phyloP scores from a whole-genome alignment of 2,888 invertebrate species.

The Vanessa cardui region DNA sequence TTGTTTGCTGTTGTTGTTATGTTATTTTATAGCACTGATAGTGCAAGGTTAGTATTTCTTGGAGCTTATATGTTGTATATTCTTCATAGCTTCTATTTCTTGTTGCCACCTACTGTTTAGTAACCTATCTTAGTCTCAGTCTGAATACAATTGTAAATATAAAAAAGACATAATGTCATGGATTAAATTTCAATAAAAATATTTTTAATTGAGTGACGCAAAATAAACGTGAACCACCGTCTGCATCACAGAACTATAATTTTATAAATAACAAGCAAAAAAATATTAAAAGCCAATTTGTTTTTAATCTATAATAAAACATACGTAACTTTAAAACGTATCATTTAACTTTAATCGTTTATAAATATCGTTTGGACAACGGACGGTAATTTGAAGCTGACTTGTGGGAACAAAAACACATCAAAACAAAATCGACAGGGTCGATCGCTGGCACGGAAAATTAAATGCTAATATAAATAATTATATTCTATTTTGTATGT shows the following conservation, averaged over 20 bases:
- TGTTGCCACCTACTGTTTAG: too few species aligned
- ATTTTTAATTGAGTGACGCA: background rate
- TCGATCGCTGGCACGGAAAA: constrained; percentile 72
- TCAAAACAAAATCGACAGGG: constrained; percentile 52
- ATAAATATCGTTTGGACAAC: constrained; percentile 43
- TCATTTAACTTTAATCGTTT: constrained; percentile 31
- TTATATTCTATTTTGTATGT: constrained; percentile 71
- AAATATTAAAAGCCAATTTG: constrained; percentile 40
- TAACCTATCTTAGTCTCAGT: too few species aligned
- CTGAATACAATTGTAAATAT: too few species aligned
- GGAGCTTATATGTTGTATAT: too few species aligned
- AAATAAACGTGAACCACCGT: background rate
- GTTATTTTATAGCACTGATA: too few species aligned
- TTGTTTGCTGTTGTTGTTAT: too few species aligned
- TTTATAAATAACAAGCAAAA: background rate
- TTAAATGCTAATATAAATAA: constrained; percentile 81
- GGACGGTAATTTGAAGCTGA: constrained; percentile 41
- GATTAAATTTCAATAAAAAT: too few species aligned
- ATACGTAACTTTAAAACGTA: constrained; percentile 30
- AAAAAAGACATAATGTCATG: too few species aligned
- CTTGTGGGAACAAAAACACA: constrained; percentile 47
- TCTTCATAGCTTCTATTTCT: too few species aligned
- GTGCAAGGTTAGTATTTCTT: too few species aligned
- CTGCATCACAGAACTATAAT: constrained; percentile 3
- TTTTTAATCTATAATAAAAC: constrained; percentile 36